Conservation (phyloP, 2,113 vertebrate species). For the Gymnarchus niloticus region DNA sequence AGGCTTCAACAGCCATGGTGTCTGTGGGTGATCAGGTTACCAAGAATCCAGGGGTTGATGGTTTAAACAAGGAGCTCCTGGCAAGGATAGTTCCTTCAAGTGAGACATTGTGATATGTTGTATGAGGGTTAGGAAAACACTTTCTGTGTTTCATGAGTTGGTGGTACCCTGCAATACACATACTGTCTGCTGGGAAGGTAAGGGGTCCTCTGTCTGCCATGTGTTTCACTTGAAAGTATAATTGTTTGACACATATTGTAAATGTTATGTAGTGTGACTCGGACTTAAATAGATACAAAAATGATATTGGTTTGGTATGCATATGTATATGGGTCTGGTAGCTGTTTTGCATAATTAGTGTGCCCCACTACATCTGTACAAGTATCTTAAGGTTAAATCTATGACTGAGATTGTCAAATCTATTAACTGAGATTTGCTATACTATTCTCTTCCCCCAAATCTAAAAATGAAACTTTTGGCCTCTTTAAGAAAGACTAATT, state of each 20-base stretch:
- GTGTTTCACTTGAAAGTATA: constrained; percentile 15
- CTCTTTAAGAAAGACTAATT: background rate
- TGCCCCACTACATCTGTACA: constrained; percentile 6
- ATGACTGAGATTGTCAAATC: constrained; percentile 4
- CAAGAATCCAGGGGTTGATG: background rate
- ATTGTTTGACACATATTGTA: constrained; percentile 20
- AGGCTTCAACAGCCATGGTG: background rate
- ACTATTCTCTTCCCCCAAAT: background rate
- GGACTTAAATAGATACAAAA: constrained; percentile 12
- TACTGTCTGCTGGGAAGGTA: background rate
- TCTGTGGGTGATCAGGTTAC: background rate
- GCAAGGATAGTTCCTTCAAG: background rate
- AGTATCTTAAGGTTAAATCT: background rate
- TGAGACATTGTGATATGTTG: background rate
- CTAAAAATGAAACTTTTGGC: background rate
- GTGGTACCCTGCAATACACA: background rate
- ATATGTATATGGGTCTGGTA: constrained; percentile 14
- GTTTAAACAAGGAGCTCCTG: background rate
- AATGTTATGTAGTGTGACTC: constrained; percentile 15
- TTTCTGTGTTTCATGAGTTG: background rate
- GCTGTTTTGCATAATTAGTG: constrained; percentile 8
- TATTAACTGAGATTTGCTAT: background rate
- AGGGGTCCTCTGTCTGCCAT: background rate
- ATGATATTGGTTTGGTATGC: background rate
- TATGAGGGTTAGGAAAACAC: background rate